Evolutionary conservation across 1,140 invertebrate genomes (phyloP), one percentile per base, ranked within the genome.

Genomic region (Microvelia longipes): DNA sequence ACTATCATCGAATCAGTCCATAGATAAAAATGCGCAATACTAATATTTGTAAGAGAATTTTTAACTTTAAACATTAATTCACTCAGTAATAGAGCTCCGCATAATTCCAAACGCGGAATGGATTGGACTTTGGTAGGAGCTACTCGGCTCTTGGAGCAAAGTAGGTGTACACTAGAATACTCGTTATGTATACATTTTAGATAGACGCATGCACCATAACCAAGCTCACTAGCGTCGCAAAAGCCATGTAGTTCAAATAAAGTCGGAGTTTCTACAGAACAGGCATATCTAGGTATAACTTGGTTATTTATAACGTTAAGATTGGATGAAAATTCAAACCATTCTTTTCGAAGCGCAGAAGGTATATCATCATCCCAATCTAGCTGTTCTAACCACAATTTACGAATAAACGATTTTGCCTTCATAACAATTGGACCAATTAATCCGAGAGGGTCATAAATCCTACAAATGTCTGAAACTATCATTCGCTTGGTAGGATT

Each of bases 61-160:
- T 67, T 67, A 0, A 73, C 67, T 1, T 35, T 19, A 0, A 29
- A 1, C 11, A 71, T 30, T 30, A 77, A 67, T 65, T 71, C 28
- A 13, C 73, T 73, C 1, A 77, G 73, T 11, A 81, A 26, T 15
- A 76, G 25, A 0, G 80, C 79, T 24, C 73, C 79, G 28, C 73
- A 76, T 19, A 82, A 71, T 73, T 82, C 81, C 66, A 81, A 68
- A 62, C 78, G 29, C 0, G 79, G 78, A 27, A 81, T 77, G 5
- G 77, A 71, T 1, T 75, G 35, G 24, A 28, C 68, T 70, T 78
- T 77, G 2, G 77, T 30, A 2, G 79, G 79, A 15, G 79, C 72
- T 0, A 80, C 77, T 68, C 76, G 66, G 15, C 69, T 71, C 69
- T 79, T 80, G 0, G 78, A 60, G 24, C 72, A 68, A 24, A 80